These are phyloP conservation scores for Prunella strophiata DNA, from an alignment of 2,797 vertebrate species.

Conservation along the genomic window DNA sequence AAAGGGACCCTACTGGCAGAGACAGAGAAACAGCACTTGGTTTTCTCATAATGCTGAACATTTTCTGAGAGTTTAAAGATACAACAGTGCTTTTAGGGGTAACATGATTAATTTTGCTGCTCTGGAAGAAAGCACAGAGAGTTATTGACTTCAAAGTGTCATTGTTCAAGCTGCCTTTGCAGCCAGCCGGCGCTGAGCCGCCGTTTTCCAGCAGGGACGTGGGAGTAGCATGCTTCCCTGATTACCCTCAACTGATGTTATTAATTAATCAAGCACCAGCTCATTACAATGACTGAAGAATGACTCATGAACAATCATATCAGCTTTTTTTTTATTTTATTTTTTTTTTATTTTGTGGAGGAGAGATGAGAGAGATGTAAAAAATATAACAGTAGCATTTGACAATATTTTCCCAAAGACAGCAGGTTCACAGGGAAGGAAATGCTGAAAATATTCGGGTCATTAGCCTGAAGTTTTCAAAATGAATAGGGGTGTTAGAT, in stretches of 20 bases:
- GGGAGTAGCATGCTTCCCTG: constrained; percentile 31
- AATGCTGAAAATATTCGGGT: background rate
- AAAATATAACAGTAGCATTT: background rate
- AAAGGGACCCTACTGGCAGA: background rate
- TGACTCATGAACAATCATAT: constrained; percentile 21
- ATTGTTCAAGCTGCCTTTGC: constrained; percentile 1
- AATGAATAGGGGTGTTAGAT: background rate
- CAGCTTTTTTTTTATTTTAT: background rate
- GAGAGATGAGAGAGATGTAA: background rate
- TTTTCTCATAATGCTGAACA: background rate
- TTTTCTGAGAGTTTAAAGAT: constrained; percentile 46
- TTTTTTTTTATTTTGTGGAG: background rate
- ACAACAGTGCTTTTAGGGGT: constrained; percentile 24
- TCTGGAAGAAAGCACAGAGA: background rate
- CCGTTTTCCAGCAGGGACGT: constrained; percentile 35
- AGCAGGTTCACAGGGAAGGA: background rate
- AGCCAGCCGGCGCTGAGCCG: background rate
- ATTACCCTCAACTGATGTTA: constrained; percentile 33
- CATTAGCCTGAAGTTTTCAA: background rate
- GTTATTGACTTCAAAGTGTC: constrained; percentile 31
- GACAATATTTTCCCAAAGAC: background rate
- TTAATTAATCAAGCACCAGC: constrained; percentile 71
- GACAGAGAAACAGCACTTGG: background rate
- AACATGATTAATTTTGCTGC: constrained; percentile 25
- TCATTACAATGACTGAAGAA: constrained; percentile 14